Base-by-base conservation (phyloP, 1,140 invertebrate species). In the Ostrea edulis region DNA sequence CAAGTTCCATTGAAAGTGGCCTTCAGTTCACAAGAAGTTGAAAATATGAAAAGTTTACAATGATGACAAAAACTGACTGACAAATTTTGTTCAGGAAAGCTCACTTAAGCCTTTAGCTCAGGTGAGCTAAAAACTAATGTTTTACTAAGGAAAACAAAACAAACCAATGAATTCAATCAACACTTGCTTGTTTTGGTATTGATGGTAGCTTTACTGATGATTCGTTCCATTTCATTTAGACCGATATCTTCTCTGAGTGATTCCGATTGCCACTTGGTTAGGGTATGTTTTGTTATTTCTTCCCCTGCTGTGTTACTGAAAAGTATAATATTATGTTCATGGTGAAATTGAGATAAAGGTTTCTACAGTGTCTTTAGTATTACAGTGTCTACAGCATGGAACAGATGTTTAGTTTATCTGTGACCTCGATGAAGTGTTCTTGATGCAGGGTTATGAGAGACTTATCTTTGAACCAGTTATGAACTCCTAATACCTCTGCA, bases 271-370 rank as follows among this genome's bases (percentile, higher is more conserved):
- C 91, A 92, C 17, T 89, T 87, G 0, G 90, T 88, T 5, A 91
- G 52, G 12, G 89, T 86, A 11, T 88, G 55, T 12, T 90, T 54
- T 51, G 81, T 85, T 35, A 93, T 93, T 8, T 90, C 89, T 65
- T 65, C 71, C 44, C 89, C 90, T 17, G 90, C 92, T 82, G 90
- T 90, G 82, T 93, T 93, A 84, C 92, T 93, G 68, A n/a, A 29
- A 82, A 87, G 12, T 35, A 77, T 71, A 2, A 68, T 22, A 62
- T 62, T n/a, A 62, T n/a, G 17, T 62, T 20, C 35, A 44, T 44
- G 35, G 35, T 44, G 35, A 44, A 44, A 44, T 5, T 44, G 35
- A 44, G 35, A n/a, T 44, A 44, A 2, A 5, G 1, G 35, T 44
- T 44, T 44, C 35, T 44, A 44, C 35, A 44, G 35, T 44, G 35